Conservation (phyloP, 2,888 invertebrate genomes). For the Lasioglossum lativentre region DNA sequence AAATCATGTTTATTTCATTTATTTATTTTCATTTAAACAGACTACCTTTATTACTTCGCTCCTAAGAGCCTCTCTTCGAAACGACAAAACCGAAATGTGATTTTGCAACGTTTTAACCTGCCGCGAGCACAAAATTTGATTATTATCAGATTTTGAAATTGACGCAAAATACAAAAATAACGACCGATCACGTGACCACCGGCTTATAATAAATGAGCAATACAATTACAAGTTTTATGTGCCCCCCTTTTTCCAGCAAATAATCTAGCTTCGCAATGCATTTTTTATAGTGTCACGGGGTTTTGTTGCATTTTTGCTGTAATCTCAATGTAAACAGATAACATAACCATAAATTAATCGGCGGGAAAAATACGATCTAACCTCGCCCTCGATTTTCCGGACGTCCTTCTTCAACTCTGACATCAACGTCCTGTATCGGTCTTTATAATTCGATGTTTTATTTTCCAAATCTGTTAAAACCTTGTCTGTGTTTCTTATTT, state of each 20-base stretch:
- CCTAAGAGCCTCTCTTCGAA: constrained; percentile 67
- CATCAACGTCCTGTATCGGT: constrained; percentile 70
- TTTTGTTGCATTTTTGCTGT: neutral
- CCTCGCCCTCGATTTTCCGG: constrained; percentile 74
- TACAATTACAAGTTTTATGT: neutral
- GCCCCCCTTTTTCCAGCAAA: neutral
- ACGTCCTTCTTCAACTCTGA: constrained; percentile 74
- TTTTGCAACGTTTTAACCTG: constrained; percentile 69
- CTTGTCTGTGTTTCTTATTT: constrained; percentile 68
- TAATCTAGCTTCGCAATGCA: neutral
- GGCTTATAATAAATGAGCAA: neutral
- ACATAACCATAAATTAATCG: neutral
- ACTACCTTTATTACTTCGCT: constrained; percentile 70
- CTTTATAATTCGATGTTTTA: constrained; percentile 60
- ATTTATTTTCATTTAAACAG: neutral
- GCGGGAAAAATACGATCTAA: constrained; percentile 49
- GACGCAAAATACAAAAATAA: neutral
- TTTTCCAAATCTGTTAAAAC: constrained; percentile 65
- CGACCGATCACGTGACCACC: neutral
- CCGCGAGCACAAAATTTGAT: neutral
- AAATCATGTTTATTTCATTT: neutral
- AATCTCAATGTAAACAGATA: neutral
- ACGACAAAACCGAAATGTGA: constrained; percentile 66
- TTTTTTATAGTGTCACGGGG: neutral
- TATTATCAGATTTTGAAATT: neutral